A percentile compares a stretch with the other conserved stretches of the same genome.
Conservation (phyloP, 2,888 invertebrate genomes). For the Hecatera dysodea region DNA sequence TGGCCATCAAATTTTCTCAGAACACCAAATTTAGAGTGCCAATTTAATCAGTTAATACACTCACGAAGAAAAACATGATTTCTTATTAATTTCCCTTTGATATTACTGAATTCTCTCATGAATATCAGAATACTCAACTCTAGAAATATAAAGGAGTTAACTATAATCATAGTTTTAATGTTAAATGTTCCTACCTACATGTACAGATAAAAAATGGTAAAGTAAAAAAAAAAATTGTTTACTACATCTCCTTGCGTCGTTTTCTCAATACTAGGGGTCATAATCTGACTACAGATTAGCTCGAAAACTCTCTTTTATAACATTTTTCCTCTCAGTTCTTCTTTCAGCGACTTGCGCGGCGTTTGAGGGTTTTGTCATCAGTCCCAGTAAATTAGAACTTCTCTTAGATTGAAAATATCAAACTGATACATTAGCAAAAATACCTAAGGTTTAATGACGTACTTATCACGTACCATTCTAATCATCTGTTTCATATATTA, state of each 20-base stretch:
- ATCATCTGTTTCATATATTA: not conserved
- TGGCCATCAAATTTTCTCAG: constrained; percentile 10
- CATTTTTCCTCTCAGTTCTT: not conserved
- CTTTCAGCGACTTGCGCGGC: not conserved
- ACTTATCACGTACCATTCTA: too few species aligned
- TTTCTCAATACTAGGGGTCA: too few species aligned
- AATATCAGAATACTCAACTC: not conserved
- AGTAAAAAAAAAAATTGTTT: too few species aligned
- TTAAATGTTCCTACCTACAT: not conserved
- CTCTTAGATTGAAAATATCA: too few species aligned
- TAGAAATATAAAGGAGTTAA: not conserved
- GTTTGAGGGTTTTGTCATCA: not conserved
- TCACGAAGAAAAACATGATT: not conserved
- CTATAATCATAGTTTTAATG: not conserved
- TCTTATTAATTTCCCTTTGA: not conserved
- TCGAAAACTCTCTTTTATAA: too few species aligned
- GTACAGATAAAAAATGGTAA: too few species aligned
- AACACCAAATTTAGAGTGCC: constrained; percentile 3
- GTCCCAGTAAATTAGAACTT: too few species aligned
- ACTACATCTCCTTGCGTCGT: too few species aligned
- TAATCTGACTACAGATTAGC: too few species aligned
- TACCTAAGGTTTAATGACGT: too few species aligned
- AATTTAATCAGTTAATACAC: constrained; percentile 23
- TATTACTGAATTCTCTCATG: not conserved
- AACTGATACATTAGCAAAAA: not conserved